Conservation (phyloP, 2,888 invertebrate species). For the Hipparchia sbordonii region DNA sequence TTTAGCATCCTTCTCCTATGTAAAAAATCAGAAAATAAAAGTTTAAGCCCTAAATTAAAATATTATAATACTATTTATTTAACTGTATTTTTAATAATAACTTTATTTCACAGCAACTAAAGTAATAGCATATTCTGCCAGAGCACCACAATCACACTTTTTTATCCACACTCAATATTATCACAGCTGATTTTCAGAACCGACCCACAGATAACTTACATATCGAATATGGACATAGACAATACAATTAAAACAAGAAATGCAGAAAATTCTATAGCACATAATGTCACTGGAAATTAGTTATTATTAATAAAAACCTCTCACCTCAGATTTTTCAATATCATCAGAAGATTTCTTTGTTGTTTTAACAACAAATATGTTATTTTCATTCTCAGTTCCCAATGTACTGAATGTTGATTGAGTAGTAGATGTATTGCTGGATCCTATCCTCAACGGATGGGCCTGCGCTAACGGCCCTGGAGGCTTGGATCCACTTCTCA, state of each 20-base stretch:
- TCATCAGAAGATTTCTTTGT: slow-evolving; percentile 64
- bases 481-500: slow-evolving; percentile 72
- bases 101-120: no score
- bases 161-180: not conserved
- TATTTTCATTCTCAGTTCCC: slow-evolving; percentile 63
- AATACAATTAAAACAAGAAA: not conserved
- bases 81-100: not conserved
- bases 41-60: slow-evolving; percentile 20
- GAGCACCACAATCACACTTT: not conserved
- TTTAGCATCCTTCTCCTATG: slow-evolving; percentile 58
- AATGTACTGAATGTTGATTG: slow-evolving; percentile 60
- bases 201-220: no score
- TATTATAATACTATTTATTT: not conserved
- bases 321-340: slow-evolving; percentile 66
- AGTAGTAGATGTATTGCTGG: slow-evolving; percentile 51
- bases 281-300: not conserved
- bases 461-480: slow-evolving; percentile 56
- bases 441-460: slow-evolving; percentile 62
- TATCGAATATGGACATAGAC: no score
- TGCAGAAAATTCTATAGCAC: not conserved
- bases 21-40: slow-evolving; percentile 30
- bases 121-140: no score
- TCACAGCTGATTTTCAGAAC: not conserved
- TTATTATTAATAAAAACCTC: slow-evolving; percentile 11
- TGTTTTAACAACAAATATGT: slow-evolving; percentile 65